phyloP scores from a whole-genome alignment of 1,140 invertebrate species.

The Bemisia tabaci region DNA sequence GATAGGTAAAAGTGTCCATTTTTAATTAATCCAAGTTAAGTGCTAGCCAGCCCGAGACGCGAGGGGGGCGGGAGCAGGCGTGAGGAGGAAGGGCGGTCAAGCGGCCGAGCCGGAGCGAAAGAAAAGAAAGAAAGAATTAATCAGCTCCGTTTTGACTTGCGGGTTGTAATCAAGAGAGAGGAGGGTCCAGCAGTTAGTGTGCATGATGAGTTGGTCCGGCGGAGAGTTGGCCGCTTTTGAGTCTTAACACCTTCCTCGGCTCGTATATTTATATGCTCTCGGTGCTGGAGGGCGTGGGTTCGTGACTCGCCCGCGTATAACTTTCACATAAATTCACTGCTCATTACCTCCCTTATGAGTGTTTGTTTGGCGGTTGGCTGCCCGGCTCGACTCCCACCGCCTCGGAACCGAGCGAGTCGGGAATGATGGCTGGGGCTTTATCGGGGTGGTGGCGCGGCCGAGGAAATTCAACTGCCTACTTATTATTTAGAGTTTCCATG shows the following conservation, averaged over 20 bases:
- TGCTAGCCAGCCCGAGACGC: not conserved
- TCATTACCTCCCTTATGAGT: not conserved
- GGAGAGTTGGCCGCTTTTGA: not conserved
- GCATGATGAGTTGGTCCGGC: not conserved
- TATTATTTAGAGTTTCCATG: too few relatives aligned
- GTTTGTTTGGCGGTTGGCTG: not conserved
- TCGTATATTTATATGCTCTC: not conserved
- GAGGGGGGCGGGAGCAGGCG: not conserved
- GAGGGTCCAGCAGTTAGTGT: not conserved
- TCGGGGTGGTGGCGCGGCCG: too few relatives aligned
- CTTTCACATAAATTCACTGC: not conserved
- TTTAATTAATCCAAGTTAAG: not conserved
- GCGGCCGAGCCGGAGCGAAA: too few relatives aligned
- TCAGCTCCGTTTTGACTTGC: not conserved
- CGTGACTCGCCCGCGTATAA: not conserved
- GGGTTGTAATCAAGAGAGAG: not conserved
- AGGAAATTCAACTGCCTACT: too few relatives aligned
- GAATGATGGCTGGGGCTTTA: too few relatives aligned
- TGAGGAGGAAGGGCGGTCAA: not conserved
- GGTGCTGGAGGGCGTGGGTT: not conserved
- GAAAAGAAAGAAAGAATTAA: not conserved
- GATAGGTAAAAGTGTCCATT: not conserved
- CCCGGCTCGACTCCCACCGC: too few relatives aligned
- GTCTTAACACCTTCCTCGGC: not conserved
- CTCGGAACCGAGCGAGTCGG: too few relatives aligned